phyloP scores from a whole-genome alignment of 2,888 invertebrate genomes.

The Melieria picta region DNA sequence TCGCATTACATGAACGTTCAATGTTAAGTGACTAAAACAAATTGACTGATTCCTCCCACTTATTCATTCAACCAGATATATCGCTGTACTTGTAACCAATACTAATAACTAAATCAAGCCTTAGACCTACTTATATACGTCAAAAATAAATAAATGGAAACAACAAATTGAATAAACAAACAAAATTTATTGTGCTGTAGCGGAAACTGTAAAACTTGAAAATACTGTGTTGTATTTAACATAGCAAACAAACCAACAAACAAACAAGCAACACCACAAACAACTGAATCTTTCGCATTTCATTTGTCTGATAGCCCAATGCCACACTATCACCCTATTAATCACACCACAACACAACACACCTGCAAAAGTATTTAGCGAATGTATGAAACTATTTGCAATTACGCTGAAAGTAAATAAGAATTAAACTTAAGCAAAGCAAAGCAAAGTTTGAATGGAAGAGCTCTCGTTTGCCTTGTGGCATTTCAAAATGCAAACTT shows the following conservation, averaged over 20 bases:
- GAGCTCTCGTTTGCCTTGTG: too few relatives aligned
- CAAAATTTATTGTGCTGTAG: background rate
- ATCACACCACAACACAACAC: too few relatives aligned
- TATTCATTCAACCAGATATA: conserved; percentile 11
- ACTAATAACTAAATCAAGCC: background rate
- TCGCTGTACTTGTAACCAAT: background rate
- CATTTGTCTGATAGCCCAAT: too few relatives aligned
- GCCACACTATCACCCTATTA: too few relatives aligned
- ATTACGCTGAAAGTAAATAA: too few relatives aligned
- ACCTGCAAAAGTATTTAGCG: too few relatives aligned
- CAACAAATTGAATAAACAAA: background rate
- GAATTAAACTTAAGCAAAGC: too few relatives aligned
- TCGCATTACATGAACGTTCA: too few relatives aligned
- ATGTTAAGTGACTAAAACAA: background rate
- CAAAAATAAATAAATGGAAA: background rate
- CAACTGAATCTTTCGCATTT: too few relatives aligned
- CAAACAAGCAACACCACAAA: background rate
- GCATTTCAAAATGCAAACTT: too few relatives aligned
- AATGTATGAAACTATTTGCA: too few relatives aligned
- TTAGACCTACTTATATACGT: conserved; percentile 3
- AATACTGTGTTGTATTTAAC: conserved; percentile 12
- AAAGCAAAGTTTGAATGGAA: too few relatives aligned
- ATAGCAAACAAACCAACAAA: conserved; percentile 19
- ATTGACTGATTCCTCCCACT: conserved; percentile 30
- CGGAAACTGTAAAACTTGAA: background rate